Base-by-base conservation (phyloP, 2,113 vertebrate species). In the Tachysurus vachellii region DNA sequence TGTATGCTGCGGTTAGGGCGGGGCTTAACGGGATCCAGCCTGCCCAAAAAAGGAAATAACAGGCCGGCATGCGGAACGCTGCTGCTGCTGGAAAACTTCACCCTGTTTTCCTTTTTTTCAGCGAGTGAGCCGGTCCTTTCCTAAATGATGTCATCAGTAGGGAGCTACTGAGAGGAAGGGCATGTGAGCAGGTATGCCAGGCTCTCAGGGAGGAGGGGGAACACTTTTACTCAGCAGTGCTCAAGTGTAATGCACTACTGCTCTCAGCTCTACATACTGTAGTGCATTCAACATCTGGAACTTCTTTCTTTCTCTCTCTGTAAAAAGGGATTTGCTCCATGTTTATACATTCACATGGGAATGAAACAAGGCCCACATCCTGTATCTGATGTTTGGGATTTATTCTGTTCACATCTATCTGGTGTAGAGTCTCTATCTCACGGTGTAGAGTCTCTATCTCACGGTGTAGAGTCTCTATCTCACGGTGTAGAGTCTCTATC, bases 11-110 rank as follows among this genome's bases (percentile, higher is more conserved):
- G 95, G 94, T 95, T 94, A 94, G 94, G 95, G 95, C 88, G 92
- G 95, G 95, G 94, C 95, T 89, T 95, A 92, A 88, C 92, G 90
- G 91, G 94, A 95, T 93, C 92, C 86, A 94, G 94, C 92, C 88
- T 96, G 95, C 95, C 95, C 95, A 95, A 96, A 96, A 94, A 96
- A 95, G 95, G 95, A 94, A 94, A 96, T 95, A 96, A 95, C 93
- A 94, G 88, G 93, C 95, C 94, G 94, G 92, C 66, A 7, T 71
- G 50, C 12, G 31, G 56, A 80, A 57, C 56, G 94, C 92, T 94
- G 93, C 93, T 90, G 93, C 94, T 89, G 93, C 89, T 94, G 94
- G 94, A 95, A 95, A 94, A 95, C 92, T 89, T 94, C 87, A 85
- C 92, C 92, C 82, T 44, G 88, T 80, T 94, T 93, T 42, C 75